Evolutionary conservation across 2,888 invertebrate species (phyloP).

Genomic region (Antitype chi): DNA sequence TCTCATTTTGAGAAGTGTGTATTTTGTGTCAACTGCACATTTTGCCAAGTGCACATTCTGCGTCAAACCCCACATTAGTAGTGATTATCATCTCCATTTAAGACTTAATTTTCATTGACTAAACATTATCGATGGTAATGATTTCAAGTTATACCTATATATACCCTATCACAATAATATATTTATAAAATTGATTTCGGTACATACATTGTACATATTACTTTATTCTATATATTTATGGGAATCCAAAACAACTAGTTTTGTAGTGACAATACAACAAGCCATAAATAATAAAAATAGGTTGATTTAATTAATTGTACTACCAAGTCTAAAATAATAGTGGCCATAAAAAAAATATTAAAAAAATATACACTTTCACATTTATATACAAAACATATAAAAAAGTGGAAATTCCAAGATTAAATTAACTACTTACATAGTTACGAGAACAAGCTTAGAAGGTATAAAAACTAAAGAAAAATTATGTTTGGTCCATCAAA

Average conservation of each 20-base stretch:
- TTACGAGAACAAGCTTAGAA: constrained; percentile 16
- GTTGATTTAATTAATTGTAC: constrained; percentile 44
- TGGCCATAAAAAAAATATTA: constrained; percentile 31
- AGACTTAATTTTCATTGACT: constrained; percentile 53
- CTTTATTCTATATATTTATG: constrained; percentile 5
- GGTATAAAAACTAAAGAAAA: constrained; percentile 36
- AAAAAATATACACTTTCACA: constrained; percentile 40
- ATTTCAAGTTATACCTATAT: constrained; percentile 42
- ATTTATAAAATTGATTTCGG: constrained; percentile 24
- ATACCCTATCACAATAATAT: constrained; percentile 52
- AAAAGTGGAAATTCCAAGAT: constrained; percentile 30
- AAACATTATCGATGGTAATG: constrained; percentile 59
- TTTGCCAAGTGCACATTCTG: too few relatives aligned
- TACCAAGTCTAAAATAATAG: constrained; percentile 40
- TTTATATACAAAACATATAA: constrained; percentile 48
- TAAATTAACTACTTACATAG: constrained; percentile 22
- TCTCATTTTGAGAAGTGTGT: too few relatives aligned
- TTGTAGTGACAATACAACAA: constrained; percentile 44
- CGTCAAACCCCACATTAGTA: too few relatives aligned
- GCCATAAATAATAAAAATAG: constrained; percentile 37
- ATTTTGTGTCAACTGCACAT: too few relatives aligned
- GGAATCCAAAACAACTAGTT: constrained; percentile 35
- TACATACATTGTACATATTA: constrained; percentile 35
- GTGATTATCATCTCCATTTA: constrained; percentile 32
- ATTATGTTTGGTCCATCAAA: constrained; percentile 64